Percentiles rank a stretch among this genome's conserved stretches.
These are phyloP conservation scores for Poeciliopsis turneri DNA, from an alignment of 2,797 vertebrate species.

Conservation along the genomic window DNA sequence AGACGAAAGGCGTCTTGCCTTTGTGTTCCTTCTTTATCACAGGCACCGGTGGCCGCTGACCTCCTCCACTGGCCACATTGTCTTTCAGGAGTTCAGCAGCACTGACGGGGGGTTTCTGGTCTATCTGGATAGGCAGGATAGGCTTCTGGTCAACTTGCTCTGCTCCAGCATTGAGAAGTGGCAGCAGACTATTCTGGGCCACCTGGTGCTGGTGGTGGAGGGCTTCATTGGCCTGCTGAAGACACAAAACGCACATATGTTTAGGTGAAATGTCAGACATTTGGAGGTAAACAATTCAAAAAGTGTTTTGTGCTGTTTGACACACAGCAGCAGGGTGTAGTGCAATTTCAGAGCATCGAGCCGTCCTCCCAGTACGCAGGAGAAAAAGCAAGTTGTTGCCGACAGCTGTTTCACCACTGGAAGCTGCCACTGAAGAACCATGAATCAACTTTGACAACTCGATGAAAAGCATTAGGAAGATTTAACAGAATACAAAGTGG, in stretches of 20 bases:
- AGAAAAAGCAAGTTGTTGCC: conserved; percentile 6
- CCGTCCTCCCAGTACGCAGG: not conserved
- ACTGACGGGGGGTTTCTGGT: conserved; percentile 92
- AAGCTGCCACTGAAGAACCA: conserved; percentile 5
- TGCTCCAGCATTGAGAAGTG: conserved; percentile 91
- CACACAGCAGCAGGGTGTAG: not conserved
- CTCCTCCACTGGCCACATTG: conserved; percentile 80
- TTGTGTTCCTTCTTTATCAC: conserved; percentile 97
- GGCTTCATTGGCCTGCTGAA: conserved; percentile 93
- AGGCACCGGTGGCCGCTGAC: conserved; percentile 62
- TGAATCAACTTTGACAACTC: conserved; percentile 23
- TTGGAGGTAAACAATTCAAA: not conserved
- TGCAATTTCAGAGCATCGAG: conserved; percentile 4
- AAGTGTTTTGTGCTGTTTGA: not conserved
- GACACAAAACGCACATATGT: conserved; percentile 42
- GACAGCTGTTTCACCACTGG: conserved; percentile 19
- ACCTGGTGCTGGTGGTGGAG: conserved; percentile 96
- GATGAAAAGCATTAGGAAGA: conserved; percentile 14
- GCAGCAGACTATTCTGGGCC: conserved; percentile 94
- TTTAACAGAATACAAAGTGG: conserved; percentile 37
- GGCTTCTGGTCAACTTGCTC: conserved; percentile 98
- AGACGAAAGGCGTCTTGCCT: conserved; percentile 97
- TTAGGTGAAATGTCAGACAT: conserved; percentile 2
- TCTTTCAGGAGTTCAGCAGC: conserved; percentile 94
- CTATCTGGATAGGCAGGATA: conserved; percentile 93